Percentiles rank a stretch among this genome's conserved stretches.
phyloP scores from a whole-genome alignment of 2,888 invertebrate genomes.

The Pycnomerus fuliginosus region DNA sequence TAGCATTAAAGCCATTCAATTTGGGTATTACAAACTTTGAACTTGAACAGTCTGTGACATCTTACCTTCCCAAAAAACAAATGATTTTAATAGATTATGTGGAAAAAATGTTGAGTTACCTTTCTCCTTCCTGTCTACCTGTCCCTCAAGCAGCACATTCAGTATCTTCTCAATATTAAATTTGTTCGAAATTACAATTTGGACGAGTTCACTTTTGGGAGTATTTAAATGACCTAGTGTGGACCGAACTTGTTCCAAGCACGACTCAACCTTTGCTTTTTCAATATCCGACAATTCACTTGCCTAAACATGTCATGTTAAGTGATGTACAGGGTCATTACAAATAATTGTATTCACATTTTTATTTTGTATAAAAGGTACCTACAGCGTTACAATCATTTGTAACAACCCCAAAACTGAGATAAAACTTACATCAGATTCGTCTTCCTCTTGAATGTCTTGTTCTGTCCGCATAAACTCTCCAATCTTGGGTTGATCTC shows the following conservation, averaged over 20 bases:
- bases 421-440: conserved; percentile 44
- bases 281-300: conserved; percentile 60
- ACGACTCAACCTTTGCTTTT: conserved; percentile 75
- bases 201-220: conserved; percentile 70
- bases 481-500: conserved; percentile 65
- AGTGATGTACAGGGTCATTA: too few species aligned
- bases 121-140: conserved; percentile 39
- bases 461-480: conserved; percentile 68
- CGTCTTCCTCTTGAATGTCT: conserved; percentile 70
- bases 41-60: conserved; percentile 36
- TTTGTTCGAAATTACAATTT: conserved; percentile 68
- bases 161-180: conserved; percentile 74
- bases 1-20: conserved; percentile 28
- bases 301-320: conserved; percentile 17
- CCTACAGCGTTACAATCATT: too few species aligned
- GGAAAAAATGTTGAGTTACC: conserved; percentile 41
- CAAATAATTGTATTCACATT: conserved; percentile 3
- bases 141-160: conserved; percentile 60
- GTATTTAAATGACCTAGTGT: conserved; percentile 72
- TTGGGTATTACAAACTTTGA: conserved; percentile 37
- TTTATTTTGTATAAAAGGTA: neutral
- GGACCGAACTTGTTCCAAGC: conserved; percentile 78
- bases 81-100: conserved; percentile 24
- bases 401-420: conserved; percentile 9
- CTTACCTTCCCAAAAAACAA: conserved; percentile 56